Evolutionary conservation across 2,888 invertebrate genomes (phyloP), one percentile per base, ranked within the genome.

Genomic region (Idaea straminata): DNA sequence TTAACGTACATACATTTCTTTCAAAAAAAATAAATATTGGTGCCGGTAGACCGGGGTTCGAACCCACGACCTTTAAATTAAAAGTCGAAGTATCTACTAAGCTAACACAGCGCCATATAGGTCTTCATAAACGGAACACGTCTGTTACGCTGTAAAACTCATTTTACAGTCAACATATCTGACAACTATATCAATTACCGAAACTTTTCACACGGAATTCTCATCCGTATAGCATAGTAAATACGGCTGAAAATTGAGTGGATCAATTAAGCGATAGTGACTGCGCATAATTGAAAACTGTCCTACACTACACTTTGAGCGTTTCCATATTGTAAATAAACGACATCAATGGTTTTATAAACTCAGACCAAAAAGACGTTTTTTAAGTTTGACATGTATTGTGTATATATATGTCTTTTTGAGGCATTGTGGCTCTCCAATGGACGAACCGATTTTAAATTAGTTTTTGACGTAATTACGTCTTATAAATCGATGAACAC

Each of bases 251-350:
- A 47, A 47, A 47, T 13, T 7, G 47, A 47, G 13, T 47, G 13
- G 47, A 47, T 47, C 47, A 47, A 47, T 47, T 59, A 16, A 59
- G 34, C 59, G 60, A 58, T 61, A 61, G 69, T 65, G 62, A 67
- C 63, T 70, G 72, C 74, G 72, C 79, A 81, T 87, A 87, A 88
- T 87, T 87, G 86, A 87, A 88, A 85, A 83, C 80, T 83, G 84
- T 80, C 79, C 59, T 34, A 34, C 59, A 34, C 59, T 62, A 62
- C 66, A 34, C 34, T 59, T 59, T 59, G 62, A 34, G 57, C 13
- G 62, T 6, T 57, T 57, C 15, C 35, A 57, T 13, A 57, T 15
- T n/a, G 35, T 10, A 10, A 47, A 47, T 0, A 13, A 47, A 47
- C 47, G 47, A 13, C 47, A 47, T 10, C 5, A 47, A 47, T 13